Base-by-base conservation (phyloP, 30 jellyfish, hydroid and myxozoan species). In the Aurelia sp. region DNA sequence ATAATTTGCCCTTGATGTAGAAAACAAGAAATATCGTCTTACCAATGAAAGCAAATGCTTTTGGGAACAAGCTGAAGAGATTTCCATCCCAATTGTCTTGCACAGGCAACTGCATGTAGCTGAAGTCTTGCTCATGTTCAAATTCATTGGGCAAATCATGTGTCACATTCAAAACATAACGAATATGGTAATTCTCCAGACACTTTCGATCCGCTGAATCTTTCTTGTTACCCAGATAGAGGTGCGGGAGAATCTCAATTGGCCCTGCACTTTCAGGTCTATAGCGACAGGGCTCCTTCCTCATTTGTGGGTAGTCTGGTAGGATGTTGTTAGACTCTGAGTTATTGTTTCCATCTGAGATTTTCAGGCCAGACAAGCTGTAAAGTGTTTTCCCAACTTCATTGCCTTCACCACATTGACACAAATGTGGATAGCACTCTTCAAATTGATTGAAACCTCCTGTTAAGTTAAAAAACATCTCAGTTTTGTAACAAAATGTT, bases 31-130 rank as follows among this genome's bases (percentile, higher is more conserved):
- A 59, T 9, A 21, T 33, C 11, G 71, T 86, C 93, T 84, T 79
- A 94, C 99, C 99, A 37, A 94, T 94, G 71, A 94, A 94, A 30
- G 84, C 91, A 79, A 84, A 94, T 12, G 99, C 99, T 61, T 84
- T 47, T 17, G 97, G 96, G 60, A 94, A 94, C 41, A 78, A 57
- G 30, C 86, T 95, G 70, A 85, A 41, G 31, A 94, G 66, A 75
- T 94, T 79, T 17, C 99, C 99, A 60, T 77, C 93, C 97, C 97
- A 94, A 73, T 89, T 89, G 77, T 94, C 99, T 81, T 94, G 96
- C 48, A 94, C 96, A 15, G 99, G 96, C 35, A 94, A 79, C 62
- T 89, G 87, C 72, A 88, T 71, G 63, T 94, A 94, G 16, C 82
- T 71, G 66, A 81, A 80, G 11, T 69, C 65, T 3, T 31, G 71